Base-by-base conservation (phyloP, 2,797 vertebrate species). In the Labroides dimidiatus region DNA sequence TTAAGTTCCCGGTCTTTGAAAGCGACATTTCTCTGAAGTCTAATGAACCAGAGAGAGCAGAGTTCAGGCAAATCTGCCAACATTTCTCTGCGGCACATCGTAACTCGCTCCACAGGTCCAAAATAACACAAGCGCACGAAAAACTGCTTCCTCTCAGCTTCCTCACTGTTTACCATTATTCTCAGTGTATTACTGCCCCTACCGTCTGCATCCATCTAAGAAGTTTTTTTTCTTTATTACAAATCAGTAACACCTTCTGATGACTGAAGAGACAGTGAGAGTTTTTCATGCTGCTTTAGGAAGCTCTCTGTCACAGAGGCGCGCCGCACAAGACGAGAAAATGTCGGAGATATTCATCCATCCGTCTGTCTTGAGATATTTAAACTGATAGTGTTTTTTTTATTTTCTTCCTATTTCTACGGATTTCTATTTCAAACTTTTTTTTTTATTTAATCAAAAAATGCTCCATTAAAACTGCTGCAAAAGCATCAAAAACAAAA, bases 1-100 rank as follows among this genome's bases (percentile, higher is more conserved):
- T 72, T 37, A n/a, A 63, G 42, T 45, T 51, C 12, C 0, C 8
- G 21, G 24, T 37, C 24, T 2, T 67, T 68, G 48, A 64, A 19
- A 58, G 48, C 14, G 1, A 45, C 55, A 15, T 68, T 63, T 63
- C 62, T 84, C 19, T 78, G 77, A 82, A 64, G 68, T 72, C 39
- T 58, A 56, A 74, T 57, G 54, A 80, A 75, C 65, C 74, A 11
- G 7, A 14, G 21, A 64, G 49, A 77, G 72, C 45, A 39, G 70
- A 81, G 79, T 86, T 89, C 74, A 84, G 37, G 61, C 69, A 36
- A 47, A 68, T 69, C 78, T 5, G 57, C 56, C 65, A 64, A 51
- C 67, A 66, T 70, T 75, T 84, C 74, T 79, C 50, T 39, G 13
- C 50, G 43, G 49, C 75, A 81, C 75, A 50, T 71, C 45, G 24